These are phyloP conservation scores for Polypedilum vanderplanki DNA, from an alignment of 1,140 invertebrate species.

Conservation along the genomic window DNA sequence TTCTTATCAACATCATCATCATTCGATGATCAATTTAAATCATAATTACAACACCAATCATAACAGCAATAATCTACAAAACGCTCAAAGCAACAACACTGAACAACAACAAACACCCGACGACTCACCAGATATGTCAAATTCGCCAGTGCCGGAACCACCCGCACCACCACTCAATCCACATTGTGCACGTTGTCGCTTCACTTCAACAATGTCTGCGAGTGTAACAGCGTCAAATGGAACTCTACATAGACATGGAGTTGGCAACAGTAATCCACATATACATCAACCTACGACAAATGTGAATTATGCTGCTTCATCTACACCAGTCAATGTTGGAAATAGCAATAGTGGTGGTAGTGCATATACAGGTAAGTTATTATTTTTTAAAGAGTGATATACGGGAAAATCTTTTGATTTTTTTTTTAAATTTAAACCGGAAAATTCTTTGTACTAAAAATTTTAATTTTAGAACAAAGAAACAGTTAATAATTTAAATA, in stretches of 20 bases:
- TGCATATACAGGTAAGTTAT: constrained; percentile 1
- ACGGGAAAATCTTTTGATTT: neutral
- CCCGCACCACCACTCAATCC: constrained; percentile 13
- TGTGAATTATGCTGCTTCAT: neutral
- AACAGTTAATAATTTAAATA: too few relatives aligned
- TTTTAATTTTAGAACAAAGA: too few relatives aligned
- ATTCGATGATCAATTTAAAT: constrained; percentile 24
- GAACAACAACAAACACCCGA: too few relatives aligned
- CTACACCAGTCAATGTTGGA: neutral
- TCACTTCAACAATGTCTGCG: neutral
- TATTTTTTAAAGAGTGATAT: too few relatives aligned
- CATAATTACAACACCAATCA: neutral
- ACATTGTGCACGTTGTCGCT: constrained; percentile 14
- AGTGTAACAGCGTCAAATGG: neutral
- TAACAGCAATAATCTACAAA: too few relatives aligned
- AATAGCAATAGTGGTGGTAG: neutral
- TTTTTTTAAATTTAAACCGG: too few relatives aligned
- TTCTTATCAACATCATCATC: neutral
- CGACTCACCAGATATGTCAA: neutral
- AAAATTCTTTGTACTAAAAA: too few relatives aligned
- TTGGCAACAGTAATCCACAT: neutral
- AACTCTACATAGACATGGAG: neutral
- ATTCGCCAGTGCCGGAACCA: neutral
- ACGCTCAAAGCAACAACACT: too few relatives aligned
- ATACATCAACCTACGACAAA: neutral